These are phyloP conservation scores for Pterophyllum scalare DNA, from an alignment of 2,113 vertebrate genomes.

Conservation along the genomic window DNA sequence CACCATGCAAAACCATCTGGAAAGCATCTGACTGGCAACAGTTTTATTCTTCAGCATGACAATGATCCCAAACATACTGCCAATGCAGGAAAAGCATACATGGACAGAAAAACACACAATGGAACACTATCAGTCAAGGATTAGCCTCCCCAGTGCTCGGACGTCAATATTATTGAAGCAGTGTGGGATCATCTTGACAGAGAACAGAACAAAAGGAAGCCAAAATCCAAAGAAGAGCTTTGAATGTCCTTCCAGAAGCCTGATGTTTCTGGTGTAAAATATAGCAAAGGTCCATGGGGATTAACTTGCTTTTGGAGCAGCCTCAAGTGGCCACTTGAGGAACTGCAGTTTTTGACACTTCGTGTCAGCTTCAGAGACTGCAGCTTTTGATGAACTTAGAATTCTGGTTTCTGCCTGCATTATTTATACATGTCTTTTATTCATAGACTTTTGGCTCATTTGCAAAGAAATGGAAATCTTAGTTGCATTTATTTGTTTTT, in stretches of 20 bases:
- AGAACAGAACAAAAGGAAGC: too few species aligned
- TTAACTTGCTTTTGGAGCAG: not conserved
- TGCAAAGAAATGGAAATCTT: not conserved
- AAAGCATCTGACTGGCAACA: rapidly evolving
- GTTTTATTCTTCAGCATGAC: not conserved
- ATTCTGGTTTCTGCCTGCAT: not conserved
- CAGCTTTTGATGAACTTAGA: not conserved
- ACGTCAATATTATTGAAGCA: not conserved
- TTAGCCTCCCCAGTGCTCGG: not conserved
- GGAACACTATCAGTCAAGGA: not conserved
- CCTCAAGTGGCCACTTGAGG: not conserved
- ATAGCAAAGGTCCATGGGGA: not conserved
- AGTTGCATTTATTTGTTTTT: not conserved
- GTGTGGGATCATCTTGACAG: not conserved
- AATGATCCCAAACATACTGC: not conserved
- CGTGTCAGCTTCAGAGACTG: rapidly evolving
- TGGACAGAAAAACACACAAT: not conserved
- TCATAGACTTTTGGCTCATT: not conserved
- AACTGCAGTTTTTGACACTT: not conserved
- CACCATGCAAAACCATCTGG: too few species aligned
- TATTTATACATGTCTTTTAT: not conserved
- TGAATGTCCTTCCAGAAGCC: not conserved
- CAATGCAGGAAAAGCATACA: not conserved
- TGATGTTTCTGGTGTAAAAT: not conserved
- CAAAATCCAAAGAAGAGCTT: not conserved